These are phyloP conservation scores for Phyllotreta striolata DNA, from an alignment of 2,888 invertebrate genomes.

Conservation along the genomic window DNA sequence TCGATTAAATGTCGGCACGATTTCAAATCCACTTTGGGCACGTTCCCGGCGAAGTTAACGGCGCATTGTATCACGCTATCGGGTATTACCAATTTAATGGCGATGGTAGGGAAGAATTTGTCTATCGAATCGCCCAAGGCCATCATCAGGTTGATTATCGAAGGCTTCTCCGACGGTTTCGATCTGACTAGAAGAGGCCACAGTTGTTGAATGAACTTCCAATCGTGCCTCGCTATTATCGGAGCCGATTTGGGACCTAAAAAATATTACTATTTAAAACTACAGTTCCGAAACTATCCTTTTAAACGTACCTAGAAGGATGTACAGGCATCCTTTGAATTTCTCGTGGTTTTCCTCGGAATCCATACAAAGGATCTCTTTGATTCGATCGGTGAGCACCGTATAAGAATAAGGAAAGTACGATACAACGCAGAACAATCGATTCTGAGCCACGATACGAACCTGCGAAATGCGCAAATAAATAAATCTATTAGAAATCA, in stretches of 20 bases:
- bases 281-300: background rate
- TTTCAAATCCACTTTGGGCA: conserved; percentile 57
- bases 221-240: conserved; percentile 76
- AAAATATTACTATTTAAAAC: background rate
- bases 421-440: conserved; percentile 69
- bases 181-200: conserved; percentile 84
- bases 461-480: conserved; percentile 65
- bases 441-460: conserved; percentile 72
- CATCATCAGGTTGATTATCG: conserved; percentile 73
- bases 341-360: conserved; percentile 71
- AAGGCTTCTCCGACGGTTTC: conserved; percentile 85
- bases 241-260: conserved; percentile 72
- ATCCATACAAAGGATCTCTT: conserved; percentile 69
- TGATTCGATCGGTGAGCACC: conserved; percentile 69
- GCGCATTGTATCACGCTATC: conserved; percentile 65
- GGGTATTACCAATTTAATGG: conserved; percentile 67
- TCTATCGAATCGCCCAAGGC: conserved; percentile 65
- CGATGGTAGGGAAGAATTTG: conserved; percentile 70
- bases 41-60: conserved; percentile 58
- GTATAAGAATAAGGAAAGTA: conserved; percentile 77
- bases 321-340: conserved; percentile 81
- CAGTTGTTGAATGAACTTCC: conserved; percentile 73
- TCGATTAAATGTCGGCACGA: conserved; percentile 59
- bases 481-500: too few species aligned
- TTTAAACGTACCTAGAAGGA: conserved; percentile 62